Evolutionary conservation across 2,113 vertebrate genomes (phyloP).

Genomic region (Pionites leucogaster): DNA sequence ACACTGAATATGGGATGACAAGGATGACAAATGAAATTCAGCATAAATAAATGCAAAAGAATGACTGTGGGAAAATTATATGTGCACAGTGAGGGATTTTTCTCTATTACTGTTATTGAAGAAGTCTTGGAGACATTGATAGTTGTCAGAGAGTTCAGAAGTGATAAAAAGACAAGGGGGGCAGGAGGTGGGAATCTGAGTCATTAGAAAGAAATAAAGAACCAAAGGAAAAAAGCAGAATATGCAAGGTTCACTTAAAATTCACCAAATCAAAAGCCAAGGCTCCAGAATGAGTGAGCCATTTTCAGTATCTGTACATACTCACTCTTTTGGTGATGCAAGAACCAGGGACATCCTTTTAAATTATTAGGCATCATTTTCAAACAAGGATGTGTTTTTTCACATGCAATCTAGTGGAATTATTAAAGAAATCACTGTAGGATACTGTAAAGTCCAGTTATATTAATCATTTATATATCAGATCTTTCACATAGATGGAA

Average conservation of each 20-base stretch:
- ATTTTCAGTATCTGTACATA: not conserved
- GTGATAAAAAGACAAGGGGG: not conserved
- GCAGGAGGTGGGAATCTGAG: not conserved
- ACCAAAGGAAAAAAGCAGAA: not conserved
- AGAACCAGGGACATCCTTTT: accelerated
- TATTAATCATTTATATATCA: not conserved
- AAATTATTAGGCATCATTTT: not conserved
- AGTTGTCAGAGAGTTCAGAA: not conserved
- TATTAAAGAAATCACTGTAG: not conserved
- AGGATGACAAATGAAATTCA: not conserved
- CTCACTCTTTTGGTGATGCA: not conserved
- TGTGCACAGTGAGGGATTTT: not conserved
- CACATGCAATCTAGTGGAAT: not conserved
- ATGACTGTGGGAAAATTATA: not conserved
- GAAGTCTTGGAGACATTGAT: not conserved
- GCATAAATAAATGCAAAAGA: not conserved
- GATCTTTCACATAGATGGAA: not conserved
- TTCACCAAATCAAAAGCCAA: not conserved
- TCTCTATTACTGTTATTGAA: not conserved
- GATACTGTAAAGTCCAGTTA: not conserved
- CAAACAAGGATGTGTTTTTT: not conserved
- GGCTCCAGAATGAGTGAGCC: not conserved
- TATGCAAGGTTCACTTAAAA: not conserved
- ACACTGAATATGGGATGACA: not conserved
- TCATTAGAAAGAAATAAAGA: not conserved